These are phyloP conservation scores for Dolichotis patagonum DNA, from an alignment of 2,113 vertebrate species.

Conservation along the genomic window DNA sequence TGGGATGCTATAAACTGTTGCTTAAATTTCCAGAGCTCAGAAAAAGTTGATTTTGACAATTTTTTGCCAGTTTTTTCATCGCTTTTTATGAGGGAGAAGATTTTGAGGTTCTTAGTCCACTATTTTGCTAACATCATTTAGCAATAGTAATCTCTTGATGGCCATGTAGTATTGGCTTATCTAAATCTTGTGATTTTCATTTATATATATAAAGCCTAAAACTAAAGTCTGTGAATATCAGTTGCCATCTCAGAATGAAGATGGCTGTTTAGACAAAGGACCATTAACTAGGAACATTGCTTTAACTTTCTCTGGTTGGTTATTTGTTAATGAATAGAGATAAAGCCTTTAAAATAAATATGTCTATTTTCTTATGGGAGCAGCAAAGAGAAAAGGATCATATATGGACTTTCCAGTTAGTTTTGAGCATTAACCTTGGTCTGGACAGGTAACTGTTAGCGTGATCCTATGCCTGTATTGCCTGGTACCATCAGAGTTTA, in stretches of 20 bases:
- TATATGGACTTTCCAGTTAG: not conserved
- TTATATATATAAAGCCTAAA: slow-evolving; percentile 3
- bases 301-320: slow-evolving; percentile 21
- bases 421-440: not conserved
- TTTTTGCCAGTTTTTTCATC: not conserved
- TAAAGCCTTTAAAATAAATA: slow-evolving; percentile 14
- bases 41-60: not conserved
- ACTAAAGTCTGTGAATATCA: slow-evolving; percentile 7
- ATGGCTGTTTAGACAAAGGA: not conserved
- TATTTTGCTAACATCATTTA: not conserved
- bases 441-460: not conserved
- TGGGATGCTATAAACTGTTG: not conserved
- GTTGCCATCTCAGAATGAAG: not conserved
- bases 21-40: not conserved
- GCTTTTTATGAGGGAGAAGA: not conserved
- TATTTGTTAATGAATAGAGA: not conserved
- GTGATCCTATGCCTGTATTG: not conserved
- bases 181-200: slow-evolving; percentile 29
- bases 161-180: not conserved
- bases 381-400: not conserved
- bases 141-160: not conserved
- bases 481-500: not conserved
- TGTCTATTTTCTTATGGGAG: not conserved
- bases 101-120: not conserved
- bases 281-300: not conserved